Base-by-base conservation (phyloP, 2,888 invertebrate genomes). In the Palloptera scutellata region DNA sequence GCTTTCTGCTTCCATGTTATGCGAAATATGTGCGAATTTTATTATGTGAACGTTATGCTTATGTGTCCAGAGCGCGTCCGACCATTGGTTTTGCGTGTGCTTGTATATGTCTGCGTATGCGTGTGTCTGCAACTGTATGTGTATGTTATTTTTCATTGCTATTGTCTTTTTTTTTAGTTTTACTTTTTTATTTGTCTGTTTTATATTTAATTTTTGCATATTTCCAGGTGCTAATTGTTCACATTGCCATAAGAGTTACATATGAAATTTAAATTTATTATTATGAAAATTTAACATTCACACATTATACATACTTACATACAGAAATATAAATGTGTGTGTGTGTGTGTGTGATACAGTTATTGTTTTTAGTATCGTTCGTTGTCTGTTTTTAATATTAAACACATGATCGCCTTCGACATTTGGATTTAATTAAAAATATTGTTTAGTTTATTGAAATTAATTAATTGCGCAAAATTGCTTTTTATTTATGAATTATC, bases 171-270 rank as follows among this genome's bases (percentile, higher is more conserved):
- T 45, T 53, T 55, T 53, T 60, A 54, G 41, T 41, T 62, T 57
- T 69, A 65, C 70, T 74, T 65, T 59, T 71, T 70, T 72, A 69
- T 70, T 68, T 73, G 62, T 59, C 67, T 55, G 73, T 64, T 68
- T 71, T 61, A 64, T 70, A 74, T 76, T 82, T 83, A 82, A 81
- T 81, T 83, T 81, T 79, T 82, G 80, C 81, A 81, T 81, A 81
- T 81, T 81, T 83, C 80, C 83, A 83, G 83, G 81, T 81, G 83
- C 81, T 81, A 81, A 81, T 83, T 81, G 83, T 74, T 82, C 83
- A 79, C 76, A 79, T 81, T 77, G 76, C 78, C 83, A 83, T 81
- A 81, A 82, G 80, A 80, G 80, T 69, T 80, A 81, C 76, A 82
- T 81, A 79, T 70, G 70, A 73, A 73, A 79, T 83, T 78, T 80